Base-by-base conservation (phyloP, 2,888 invertebrate genomes). In the Acleris literana region DNA sequence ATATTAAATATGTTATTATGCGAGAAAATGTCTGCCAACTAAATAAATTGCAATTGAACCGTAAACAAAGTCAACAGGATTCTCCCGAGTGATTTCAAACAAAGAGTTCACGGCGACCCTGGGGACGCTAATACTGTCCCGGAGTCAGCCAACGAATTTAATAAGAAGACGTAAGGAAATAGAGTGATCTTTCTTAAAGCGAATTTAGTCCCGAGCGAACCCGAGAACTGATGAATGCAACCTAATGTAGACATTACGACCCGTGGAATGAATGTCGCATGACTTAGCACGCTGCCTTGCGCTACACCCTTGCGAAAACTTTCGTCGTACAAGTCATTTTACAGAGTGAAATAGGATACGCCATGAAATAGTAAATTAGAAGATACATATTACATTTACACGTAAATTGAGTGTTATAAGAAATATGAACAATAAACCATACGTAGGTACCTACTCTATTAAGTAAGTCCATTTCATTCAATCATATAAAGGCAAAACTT, bases 121-220 rank as follows among this genome's bases (percentile, higher is more conserved):
- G 9, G 55, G 29, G 65, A 54, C 22, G 56, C 44, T 65, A 65
- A 65, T 65, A 60, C 65, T n/a, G 55, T 49, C 60, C 65, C 65
- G 51, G 60, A 55, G 39, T 59, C 39, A 59, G 54, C 49, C 29
- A 43, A 44, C 55, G 51, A 61, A 65, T 65, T 65, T 65, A 65
- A 65, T 65, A 65, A 65, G 60, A 65, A 56, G 60, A 51, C 51
- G 51, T 33, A 61, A 51, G 65, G 65, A 65, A 65, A 65, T 65
- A 25, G 60, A 56, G 64, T 49, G 49, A 61, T 61, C 55, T 60
- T 60, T 46, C 65, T 55, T 56, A 49, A 63, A 46, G 46, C 16
- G 25, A 65, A 65, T 65, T 65, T 61, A 55, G 64, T 48, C 60
- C 29, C 55, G 17, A 52, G 57, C 25, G 25, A 43, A 49, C 53